Evolutionary conservation across 2,888 invertebrate genomes (phyloP), one percentile per base, ranked within the genome.

Genomic region (Epirrhoe tristata): DNA sequence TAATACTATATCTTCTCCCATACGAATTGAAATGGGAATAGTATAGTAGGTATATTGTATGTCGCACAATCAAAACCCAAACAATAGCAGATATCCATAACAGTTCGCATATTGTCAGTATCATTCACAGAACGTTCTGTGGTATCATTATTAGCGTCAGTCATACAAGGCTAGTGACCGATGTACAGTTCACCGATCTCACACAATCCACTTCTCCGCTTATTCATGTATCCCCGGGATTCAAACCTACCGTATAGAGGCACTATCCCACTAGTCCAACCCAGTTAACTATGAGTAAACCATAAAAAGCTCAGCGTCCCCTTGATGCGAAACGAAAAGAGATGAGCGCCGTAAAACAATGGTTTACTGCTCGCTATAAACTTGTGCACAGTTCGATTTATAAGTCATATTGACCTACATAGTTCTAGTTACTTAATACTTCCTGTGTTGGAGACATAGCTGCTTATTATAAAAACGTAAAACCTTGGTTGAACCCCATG

Each of bases 321-420:
- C n/a, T 48, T 34, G 50, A 55, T 63, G 55, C 58, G 34, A 62
- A 63, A 59, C 56, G 60, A 63, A 58, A 62, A 62, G 51, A 50
- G 67, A 67, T 51, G 58, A 58, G 56, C 17, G 34, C 48, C 63
- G 52, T 63, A 63, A 67, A 63, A 62, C 66, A 63, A 63, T 67
- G 62, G 59, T 34, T 67, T 67, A 67, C 59, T 17, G 32, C 52
- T 5, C 2, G 48, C 43, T 24, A 48, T 67, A 63, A 67, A 63
- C 34, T 51, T 58, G 58, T 54, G 55, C 56, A 43, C 36, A 39
- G 16, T 55, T 63, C 62, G 58, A 63, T 63, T 58, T 55, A 48
- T 43, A 46, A 51, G 62, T 54, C 58, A 34, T 58, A 53, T 58
- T 56, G 57, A 17, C 57, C 58, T 55, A 53, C 48, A 53, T 55